Percentiles rank a stretch among this genome's conserved stretches.
Evolutionary conservation across 1,140 invertebrate genomes (phyloP).

Genomic region (Drosophila murphyi): DNA sequence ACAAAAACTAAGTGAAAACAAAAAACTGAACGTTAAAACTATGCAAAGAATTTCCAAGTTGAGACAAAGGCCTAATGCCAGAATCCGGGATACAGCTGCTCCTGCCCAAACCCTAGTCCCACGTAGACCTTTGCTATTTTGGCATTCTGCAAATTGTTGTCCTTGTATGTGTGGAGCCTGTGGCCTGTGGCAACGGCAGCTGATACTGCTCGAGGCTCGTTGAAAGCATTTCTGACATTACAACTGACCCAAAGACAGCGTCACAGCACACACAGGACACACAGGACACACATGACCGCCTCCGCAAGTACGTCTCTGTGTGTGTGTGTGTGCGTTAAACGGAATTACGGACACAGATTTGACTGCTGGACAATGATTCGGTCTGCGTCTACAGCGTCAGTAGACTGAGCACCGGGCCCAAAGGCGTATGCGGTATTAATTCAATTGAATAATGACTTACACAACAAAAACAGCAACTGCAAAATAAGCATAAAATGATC

Average conservation of each 20-base stretch:
- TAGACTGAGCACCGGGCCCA: conserved; percentile 29
- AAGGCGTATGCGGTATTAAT: conserved; percentile 76
- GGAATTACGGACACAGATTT: conserved; percentile 73
- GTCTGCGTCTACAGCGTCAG: conserved; percentile 20
- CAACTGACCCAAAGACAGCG: conserved; percentile 54
- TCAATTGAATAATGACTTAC: conserved; percentile 81
- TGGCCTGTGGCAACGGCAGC: conserved; percentile 4
- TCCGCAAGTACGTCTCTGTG: conserved; percentile 22
- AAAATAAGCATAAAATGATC: conserved; percentile 16
- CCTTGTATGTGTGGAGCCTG: conserved; percentile 16
- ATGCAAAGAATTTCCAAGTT: conserved; percentile 65
- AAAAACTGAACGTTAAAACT: conserved; percentile 50
- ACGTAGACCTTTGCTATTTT: conserved; percentile 29
- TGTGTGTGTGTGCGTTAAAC: conserved; percentile 33
- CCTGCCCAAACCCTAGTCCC: background rate
- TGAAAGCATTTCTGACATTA: conserved; percentile 47
- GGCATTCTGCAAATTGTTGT: conserved; percentile 70
- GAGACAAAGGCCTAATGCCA: conserved; percentile 48
- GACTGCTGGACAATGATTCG: conserved; percentile 62
- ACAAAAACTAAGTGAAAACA: conserved; percentile 40
- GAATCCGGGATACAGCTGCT: conserved; percentile 7
- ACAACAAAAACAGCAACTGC: conserved; percentile 25
- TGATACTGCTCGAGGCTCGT: conserved; percentile 38
- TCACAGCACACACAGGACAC: conserved; percentile 36
- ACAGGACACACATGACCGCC: conserved; percentile 59